Percentiles rank a stretch among this genome's conserved stretches.
Conservation (phyloP, 2,888 invertebrate genomes). For the Lasioglossum oenotherae region DNA sequence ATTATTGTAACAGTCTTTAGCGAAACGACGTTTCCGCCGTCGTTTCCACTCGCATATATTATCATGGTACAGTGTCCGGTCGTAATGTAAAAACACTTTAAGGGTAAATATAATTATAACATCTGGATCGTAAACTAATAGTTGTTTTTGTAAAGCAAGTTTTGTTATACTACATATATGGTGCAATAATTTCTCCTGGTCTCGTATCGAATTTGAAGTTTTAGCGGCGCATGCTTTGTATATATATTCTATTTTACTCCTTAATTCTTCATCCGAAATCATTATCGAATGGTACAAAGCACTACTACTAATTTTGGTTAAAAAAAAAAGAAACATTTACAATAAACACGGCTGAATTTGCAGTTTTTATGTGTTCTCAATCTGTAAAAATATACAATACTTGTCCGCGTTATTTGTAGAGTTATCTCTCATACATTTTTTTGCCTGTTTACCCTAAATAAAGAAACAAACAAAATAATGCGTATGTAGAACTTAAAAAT, state of each 20-base stretch:
- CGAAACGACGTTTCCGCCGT: slow-evolving; percentile 66
- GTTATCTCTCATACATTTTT: slow-evolving; percentile 20
- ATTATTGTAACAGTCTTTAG: slow-evolving; percentile 71
- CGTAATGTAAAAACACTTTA: slow-evolving; percentile 71
- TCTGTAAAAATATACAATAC: slow-evolving; percentile 32
- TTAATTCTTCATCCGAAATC: slow-evolving; percentile 66
- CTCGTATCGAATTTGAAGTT: slow-evolving; percentile 22
- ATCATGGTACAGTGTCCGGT: slow-evolving; percentile 55
- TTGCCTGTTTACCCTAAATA: neutral
- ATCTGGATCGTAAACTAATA: slow-evolving; percentile 63
- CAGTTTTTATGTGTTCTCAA: slow-evolving; percentile 20
- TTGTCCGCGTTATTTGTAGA: neutral
- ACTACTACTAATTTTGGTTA: slow-evolving; percentile 47
- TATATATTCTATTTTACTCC: slow-evolving; percentile 67
- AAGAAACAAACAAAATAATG: slow-evolving; percentile 15
- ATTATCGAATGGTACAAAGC: slow-evolving; percentile 34
- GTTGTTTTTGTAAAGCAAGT: slow-evolving; percentile 63
- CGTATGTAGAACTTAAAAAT: slow-evolving; percentile 45
- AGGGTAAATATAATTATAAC: slow-evolving; percentile 71
- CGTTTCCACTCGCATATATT: slow-evolving; percentile 71
- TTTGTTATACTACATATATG: slow-evolving; percentile 66
- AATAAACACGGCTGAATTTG: slow-evolving; percentile 46
- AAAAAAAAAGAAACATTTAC: neutral
- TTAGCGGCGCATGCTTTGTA: slow-evolving; percentile 32
- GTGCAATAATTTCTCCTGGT: slow-evolving; percentile 60